A percentile compares a stretch with the other conserved stretches of the same genome.
phyloP scores from a whole-genome alignment of 2,113 vertebrate species.

The Cynopterus brachyotis region DNA sequence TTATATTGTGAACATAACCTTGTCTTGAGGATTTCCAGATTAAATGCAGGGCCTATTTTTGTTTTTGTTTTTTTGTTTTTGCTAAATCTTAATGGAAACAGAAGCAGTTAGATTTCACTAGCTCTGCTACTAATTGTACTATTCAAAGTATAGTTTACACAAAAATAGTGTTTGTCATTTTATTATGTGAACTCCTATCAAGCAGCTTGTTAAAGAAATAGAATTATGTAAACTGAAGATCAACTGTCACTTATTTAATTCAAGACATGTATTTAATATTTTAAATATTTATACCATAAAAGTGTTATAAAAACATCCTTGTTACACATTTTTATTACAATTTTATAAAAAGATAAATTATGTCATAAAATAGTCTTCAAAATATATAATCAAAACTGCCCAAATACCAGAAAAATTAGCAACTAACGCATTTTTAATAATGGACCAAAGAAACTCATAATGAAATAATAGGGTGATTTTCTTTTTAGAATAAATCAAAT shows the following conservation, averaged over 20 bases:
- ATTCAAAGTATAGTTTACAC: not conserved
- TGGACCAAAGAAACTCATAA: not conserved
- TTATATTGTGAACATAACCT: not conserved
- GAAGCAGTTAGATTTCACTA: not conserved
- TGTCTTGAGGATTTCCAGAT: not conserved
- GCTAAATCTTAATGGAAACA: not conserved
- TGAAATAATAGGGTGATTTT: not conserved
- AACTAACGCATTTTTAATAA: not conserved
- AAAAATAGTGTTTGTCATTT: not conserved
- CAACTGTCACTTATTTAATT: not conserved
- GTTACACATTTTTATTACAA: not conserved
- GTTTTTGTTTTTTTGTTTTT: not conserved
- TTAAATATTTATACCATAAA: constrained; percentile 12
- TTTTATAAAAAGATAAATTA: not conserved
- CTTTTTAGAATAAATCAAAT: not conserved
- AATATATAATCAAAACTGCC: not conserved
- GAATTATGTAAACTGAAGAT: not conserved
- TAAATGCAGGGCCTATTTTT: not conserved
- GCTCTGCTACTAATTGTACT: not conserved
- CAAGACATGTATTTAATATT: not conserved
- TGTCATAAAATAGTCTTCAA: not conserved
- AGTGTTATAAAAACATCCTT: not conserved
- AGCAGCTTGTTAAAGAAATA: not conserved
- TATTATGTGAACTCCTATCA: not conserved
- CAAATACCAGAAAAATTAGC: not conserved